Evolutionary conservation across 2,113 vertebrate genomes (phyloP).

Genomic region (Vulpes vulpes): DNA sequence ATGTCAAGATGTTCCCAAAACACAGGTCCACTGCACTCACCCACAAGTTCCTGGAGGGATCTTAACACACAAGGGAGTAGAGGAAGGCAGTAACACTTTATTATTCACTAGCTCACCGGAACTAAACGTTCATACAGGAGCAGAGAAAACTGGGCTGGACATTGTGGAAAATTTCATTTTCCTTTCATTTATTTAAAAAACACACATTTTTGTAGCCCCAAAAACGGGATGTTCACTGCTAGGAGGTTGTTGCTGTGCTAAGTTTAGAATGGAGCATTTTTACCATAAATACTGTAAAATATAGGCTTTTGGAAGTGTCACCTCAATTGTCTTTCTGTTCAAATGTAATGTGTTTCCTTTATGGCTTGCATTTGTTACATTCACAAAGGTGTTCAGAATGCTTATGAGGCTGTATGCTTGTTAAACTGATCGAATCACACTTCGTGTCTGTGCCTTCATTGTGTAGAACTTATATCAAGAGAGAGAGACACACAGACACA

Average conservation of each 20-base stretch:
- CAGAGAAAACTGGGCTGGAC: neutral
- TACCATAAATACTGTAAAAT: too few relatives aligned
- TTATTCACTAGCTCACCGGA: fast-evolving
- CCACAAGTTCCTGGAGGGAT: neutral
- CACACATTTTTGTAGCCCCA: too few relatives aligned
- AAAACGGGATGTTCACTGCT: too few relatives aligned
- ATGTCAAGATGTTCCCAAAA: too few relatives aligned
- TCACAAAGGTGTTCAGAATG: neutral
- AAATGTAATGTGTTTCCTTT: neutral
- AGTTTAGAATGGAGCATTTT: neutral
- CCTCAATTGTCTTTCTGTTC: neutral
- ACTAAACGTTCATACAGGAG: neutral
- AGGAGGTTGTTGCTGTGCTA: neutral
- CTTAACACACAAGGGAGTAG: too few relatives aligned
- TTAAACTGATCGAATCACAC: neutral
- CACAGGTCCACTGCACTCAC: neutral
- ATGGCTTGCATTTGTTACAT: too few relatives aligned
- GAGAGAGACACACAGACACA: neutral
- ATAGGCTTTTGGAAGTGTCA: neutral
- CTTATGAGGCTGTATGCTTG: neutral
- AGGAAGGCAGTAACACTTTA: fast-evolving
- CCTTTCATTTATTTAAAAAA: neutral
- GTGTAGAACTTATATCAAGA: neutral
- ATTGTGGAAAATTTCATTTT: neutral
- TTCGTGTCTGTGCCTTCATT: neutral